These are phyloP conservation scores for Umimayanthus chanpuru DNA, from an alignment of 92 coral and sea anemone genomes.

Conservation along the genomic window DNA sequence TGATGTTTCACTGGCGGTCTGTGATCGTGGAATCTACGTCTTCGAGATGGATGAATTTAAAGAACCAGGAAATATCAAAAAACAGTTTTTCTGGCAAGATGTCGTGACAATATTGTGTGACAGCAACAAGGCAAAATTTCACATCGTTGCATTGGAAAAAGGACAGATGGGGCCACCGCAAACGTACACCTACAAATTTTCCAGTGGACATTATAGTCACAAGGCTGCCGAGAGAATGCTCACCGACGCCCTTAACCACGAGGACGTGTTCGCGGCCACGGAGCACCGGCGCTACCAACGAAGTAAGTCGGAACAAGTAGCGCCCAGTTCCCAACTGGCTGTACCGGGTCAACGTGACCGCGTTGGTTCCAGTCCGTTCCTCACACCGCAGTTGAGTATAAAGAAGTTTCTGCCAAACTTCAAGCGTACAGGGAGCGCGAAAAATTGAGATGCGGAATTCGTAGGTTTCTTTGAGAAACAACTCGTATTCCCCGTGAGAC, in stretches of 20 bases:
- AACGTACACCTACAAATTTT: slow-evolving; percentile 57
- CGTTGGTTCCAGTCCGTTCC: slow-evolving; percentile 21
- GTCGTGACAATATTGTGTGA: slow-evolving; percentile 69
- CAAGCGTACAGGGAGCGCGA: slow-evolving; percentile 17
- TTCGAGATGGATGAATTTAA: slow-evolving; percentile 59
- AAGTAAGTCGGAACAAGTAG: slow-evolving; percentile 33
- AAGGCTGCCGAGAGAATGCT: slow-evolving; percentile 79
- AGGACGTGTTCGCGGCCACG: slow-evolving; percentile 52
- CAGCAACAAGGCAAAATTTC: slow-evolving; percentile 67
- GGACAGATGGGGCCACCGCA: slow-evolving; percentile 8
- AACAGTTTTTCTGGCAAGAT: slow-evolving; percentile 74
- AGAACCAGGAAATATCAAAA: slow-evolving; percentile 72
- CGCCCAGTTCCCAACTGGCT: slow-evolving; percentile 19
- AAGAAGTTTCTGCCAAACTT: slow-evolving; percentile 24
- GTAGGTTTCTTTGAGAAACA: neutral
- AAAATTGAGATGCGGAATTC: neutral
- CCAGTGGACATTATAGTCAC: slow-evolving; percentile 74
- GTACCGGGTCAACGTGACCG: slow-evolving; percentile 6
- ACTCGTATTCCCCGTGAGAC: too few relatives aligned
- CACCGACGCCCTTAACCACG: slow-evolving; percentile 73
- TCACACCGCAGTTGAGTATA: slow-evolving; percentile 22
- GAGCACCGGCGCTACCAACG: slow-evolving; percentile 24
- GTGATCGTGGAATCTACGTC: slow-evolving; percentile 69
- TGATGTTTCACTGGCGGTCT: slow-evolving; percentile 65
- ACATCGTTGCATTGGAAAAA: slow-evolving; percentile 37